A percentile compares a stretch with the other conserved stretches of the same genome.
These are phyloP conservation scores for Manis javanica DNA, from an alignment of 2,797 vertebrate species.

Conservation along the genomic window DNA sequence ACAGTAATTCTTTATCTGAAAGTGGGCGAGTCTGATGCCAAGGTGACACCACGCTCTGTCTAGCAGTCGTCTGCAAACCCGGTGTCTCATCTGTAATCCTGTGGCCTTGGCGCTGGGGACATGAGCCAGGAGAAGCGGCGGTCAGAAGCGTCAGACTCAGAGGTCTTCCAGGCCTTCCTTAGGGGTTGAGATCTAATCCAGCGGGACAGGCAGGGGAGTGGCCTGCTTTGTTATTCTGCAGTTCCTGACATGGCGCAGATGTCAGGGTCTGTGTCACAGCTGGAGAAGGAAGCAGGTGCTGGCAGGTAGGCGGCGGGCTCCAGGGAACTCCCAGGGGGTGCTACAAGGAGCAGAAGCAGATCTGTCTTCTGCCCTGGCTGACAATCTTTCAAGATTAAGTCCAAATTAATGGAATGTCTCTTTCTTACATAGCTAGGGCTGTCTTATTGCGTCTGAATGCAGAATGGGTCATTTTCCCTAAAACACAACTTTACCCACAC, in stretches of 20 bases:
- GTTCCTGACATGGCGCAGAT: neutral
- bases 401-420: neutral
- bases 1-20: neutral
- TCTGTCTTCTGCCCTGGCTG: neutral
- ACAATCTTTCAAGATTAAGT: neutral
- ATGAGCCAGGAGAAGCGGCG: neutral
- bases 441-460: neutral
- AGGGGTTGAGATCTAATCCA: neutral
- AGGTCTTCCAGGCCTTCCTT: neutral
- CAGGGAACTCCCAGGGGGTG: neutral
- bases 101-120: fast-evolving
- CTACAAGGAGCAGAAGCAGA: neutral
- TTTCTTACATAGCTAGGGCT: neutral
- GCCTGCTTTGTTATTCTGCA: neutral
- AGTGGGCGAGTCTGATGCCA: neutral
- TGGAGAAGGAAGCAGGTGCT: neutral
- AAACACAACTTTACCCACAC: neutral
- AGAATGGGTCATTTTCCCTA: neutral
- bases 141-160: neutral
- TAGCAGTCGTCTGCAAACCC: neutral
- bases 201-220: neutral
- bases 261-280: neutral
- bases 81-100: neutral
- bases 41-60: neutral
- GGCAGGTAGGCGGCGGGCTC: neutral